A percentile compares a stretch with the other conserved stretches of the same genome.
Conservation (phyloP, 2,888 invertebrate genomes). For the Melitaea athalia region DNA sequence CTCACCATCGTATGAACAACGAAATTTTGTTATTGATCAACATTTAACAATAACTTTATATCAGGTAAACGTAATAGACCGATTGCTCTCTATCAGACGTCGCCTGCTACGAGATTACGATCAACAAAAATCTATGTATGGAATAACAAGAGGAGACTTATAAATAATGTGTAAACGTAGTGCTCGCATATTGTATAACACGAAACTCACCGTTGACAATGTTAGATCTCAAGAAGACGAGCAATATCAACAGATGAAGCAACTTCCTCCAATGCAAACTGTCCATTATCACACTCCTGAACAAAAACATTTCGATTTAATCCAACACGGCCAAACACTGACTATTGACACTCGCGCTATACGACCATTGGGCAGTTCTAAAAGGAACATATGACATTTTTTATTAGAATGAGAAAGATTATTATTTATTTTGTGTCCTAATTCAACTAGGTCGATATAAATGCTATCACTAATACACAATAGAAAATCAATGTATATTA, state of each 20-base stretch:
- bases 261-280: constrained; percentile 61
- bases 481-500: constrained; percentile 38
- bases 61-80: not conserved
- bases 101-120: not conserved
- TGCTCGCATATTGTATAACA: not conserved
- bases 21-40: not conserved
- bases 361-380: constrained; percentile 66
- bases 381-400: constrained; percentile 61
- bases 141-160: not conserved
- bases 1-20: not conserved
- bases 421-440: constrained; percentile 8
- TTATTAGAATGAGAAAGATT: constrained; percentile 27
- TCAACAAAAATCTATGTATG: not conserved
- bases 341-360: constrained; percentile 61
- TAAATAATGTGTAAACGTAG: not conserved
- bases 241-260: constrained; percentile 61
- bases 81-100: not conserved
- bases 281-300: constrained; percentile 64
- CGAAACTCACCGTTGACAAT: constrained; percentile 57
- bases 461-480: constrained; percentile 34
- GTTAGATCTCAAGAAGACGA: constrained; percentile 57
- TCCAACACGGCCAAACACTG: constrained; percentile 59
- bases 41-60: not conserved
- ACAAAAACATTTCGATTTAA: constrained; percentile 62
- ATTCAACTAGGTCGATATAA: constrained; percentile 20